Percentiles rank a stretch among this genome's conserved stretches.
phyloP scores from a whole-genome alignment of 2,888 invertebrate species.

The Dryobota labecula region DNA sequence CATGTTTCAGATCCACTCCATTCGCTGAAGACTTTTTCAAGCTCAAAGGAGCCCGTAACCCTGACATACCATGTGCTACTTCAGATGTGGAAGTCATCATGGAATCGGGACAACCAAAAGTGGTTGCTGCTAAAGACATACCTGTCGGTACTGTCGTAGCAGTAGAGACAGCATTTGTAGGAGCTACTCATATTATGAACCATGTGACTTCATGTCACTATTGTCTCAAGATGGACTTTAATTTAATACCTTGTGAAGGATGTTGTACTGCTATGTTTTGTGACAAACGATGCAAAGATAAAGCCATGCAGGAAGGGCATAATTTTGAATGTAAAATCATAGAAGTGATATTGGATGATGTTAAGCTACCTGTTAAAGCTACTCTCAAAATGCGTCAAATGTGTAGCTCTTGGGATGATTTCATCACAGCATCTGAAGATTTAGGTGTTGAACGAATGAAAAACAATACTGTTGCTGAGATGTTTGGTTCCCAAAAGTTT shows the following conservation, averaged over 20 bases:
- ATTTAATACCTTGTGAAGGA: constrained; percentile 45
- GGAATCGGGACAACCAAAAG: constrained; percentile 28
- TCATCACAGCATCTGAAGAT: constrained; percentile 43
- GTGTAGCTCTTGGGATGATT: constrained; percentile 54
- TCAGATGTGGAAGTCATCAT: constrained; percentile 37
- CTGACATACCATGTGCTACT: constrained; percentile 41
- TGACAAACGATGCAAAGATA: constrained; percentile 37
- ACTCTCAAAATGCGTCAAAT: constrained; percentile 43
- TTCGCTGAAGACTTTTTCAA: constrained; percentile 32
- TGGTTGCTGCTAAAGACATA: constrained; percentile 46
- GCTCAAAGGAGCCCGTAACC: constrained; percentile 24
- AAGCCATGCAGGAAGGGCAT: constrained; percentile 37
- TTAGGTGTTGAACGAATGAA: constrained; percentile 31
- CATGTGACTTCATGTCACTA: constrained; percentile 23
- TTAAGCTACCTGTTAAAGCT: constrained; percentile 22
- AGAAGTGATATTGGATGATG: background rate
- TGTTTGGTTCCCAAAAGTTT: constrained; percentile 45
- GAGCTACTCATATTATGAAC: constrained; percentile 6
- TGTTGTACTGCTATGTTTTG: constrained; percentile 41
- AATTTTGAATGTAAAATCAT: constrained; percentile 44
- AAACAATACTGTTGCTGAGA: constrained; percentile 26
- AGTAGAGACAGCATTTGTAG: constrained; percentile 34
- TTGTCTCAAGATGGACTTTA: constrained; percentile 40
- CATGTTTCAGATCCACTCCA: constrained; percentile 24
- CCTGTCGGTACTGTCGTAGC: constrained; percentile 41